Evolutionary conservation across 2,113 vertebrate genomes (phyloP).

Genomic region (Rhodinocichla rosea): DNA sequence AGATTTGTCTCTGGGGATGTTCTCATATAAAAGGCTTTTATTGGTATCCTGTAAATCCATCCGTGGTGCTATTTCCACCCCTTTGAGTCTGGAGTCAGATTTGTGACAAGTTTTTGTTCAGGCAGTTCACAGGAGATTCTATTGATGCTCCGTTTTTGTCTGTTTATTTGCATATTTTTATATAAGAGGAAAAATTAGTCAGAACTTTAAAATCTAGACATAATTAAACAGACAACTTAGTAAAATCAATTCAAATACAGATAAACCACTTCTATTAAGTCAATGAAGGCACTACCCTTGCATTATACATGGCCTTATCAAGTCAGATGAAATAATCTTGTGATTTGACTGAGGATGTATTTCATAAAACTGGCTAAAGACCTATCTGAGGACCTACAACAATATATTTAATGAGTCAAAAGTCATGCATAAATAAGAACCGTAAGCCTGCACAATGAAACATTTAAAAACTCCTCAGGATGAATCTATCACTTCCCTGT

Average conservation of each 20-base stretch:
- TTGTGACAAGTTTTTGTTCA: background rate
- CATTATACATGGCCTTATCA: background rate
- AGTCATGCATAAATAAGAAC: background rate
- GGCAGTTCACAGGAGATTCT: background rate
- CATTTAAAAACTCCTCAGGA: background rate
- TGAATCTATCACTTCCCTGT: background rate
- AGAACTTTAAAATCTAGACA: background rate
- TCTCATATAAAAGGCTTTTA: slow-evolving; percentile 37
- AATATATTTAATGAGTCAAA: background rate
- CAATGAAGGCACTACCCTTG: background rate
- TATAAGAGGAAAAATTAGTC: background rate
- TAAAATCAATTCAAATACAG: background rate
- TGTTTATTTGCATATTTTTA: background rate
- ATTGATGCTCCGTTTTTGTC: background rate
- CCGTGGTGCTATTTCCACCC: background rate
- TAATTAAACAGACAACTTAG: background rate
- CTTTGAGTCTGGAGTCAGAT: background rate
- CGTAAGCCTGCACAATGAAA: background rate
- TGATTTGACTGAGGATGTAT: background rate
- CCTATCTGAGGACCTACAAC: background rate
- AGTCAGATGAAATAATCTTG: background rate
- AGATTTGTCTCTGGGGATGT: background rate
- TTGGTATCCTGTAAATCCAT: slow-evolving; percentile 13
- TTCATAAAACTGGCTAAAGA: background rate
- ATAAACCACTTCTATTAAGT: background rate